These are phyloP conservation scores for Ladona fulva DNA, from an alignment of 1,140 invertebrate species.

Conservation along the genomic window DNA sequence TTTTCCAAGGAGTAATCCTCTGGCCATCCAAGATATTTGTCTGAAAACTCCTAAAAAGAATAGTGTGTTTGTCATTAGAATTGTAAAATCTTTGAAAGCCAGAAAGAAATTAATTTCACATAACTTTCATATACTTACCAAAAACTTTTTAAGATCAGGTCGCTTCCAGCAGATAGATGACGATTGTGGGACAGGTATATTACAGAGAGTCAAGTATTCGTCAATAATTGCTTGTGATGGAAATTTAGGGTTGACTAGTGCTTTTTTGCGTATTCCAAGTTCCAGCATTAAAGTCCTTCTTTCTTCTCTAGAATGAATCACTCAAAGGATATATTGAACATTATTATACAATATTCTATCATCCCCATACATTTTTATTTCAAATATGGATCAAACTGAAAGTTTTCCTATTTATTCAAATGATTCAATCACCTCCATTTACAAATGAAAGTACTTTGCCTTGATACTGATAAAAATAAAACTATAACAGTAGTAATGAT, in stretches of 20 bases:
- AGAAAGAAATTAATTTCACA: conserved; percentile 19
- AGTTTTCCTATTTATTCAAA: no score
- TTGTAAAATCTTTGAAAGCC: conserved; percentile 16
- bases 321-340: conserved; percentile 19
- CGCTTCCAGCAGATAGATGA: conserved; percentile 47
- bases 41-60: conserved; percentile 57
- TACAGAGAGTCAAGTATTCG: conserved; percentile 55
- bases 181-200: neutral
- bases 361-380: no score
- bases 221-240: conserved; percentile 62
- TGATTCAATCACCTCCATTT: no score
- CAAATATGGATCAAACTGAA: no score
- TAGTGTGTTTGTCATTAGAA: conserved; percentile 24
- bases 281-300: conserved; percentile 53
- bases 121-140: conserved; percentile 43
- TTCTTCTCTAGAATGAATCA: conserved; percentile 42
- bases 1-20: conserved; percentile 66
- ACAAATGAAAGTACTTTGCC: no score
- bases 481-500: no score
- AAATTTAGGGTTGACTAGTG: conserved; percentile 52
- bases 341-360: neutral
- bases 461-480: no score
- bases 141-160: conserved; percentile 58
- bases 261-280: conserved; percentile 56
- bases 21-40: conserved; percentile 58